These are phyloP conservation scores for Macropodus opercularis DNA, from an alignment of 2,797 vertebrate genomes.

Conservation along the genomic window DNA sequence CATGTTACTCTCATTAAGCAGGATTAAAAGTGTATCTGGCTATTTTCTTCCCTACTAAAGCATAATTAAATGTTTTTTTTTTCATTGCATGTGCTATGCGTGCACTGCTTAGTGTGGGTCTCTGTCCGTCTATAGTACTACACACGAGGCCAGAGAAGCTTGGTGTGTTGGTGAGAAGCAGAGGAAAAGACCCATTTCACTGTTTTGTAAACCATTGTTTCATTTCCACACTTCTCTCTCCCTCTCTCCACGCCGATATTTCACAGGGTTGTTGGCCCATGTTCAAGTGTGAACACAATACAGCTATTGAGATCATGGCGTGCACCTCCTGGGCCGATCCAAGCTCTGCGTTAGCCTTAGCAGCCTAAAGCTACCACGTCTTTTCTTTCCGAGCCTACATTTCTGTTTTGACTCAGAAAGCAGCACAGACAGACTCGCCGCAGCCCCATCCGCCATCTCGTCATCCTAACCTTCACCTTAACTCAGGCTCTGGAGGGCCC, in stretches of 20 bases:
- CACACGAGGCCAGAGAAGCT: conserved; percentile 59
- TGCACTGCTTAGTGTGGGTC: conserved; percentile 44
- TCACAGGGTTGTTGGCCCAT: conserved; percentile 74
- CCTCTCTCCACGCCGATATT: conserved; percentile 73
- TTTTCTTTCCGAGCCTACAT: conserved; percentile 26
- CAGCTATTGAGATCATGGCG: conserved; percentile 77
- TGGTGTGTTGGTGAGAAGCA: conserved; percentile 63
- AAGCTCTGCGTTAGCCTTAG: conserved; percentile 50
- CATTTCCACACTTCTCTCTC: conserved; percentile 75
- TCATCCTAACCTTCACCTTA: conserved; percentile 55
- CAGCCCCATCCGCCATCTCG: conserved; percentile 25
- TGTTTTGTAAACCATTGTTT: conserved; percentile 84
- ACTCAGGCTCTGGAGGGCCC: conserved; percentile 53
- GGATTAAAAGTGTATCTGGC: conserved; percentile 69
- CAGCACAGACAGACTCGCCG: conserved; percentile 10
- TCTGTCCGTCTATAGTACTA: conserved; percentile 16
- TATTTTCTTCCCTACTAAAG: conserved; percentile 56
- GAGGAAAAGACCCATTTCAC: conserved; percentile 77
- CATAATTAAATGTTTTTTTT: conserved; percentile 56
- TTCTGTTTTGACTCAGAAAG: conserved; percentile 36
- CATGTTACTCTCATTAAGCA: conserved; percentile 42
- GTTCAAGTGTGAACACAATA: conserved; percentile 83
- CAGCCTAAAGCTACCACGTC: conserved; percentile 53
- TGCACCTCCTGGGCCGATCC: conserved; percentile 64
- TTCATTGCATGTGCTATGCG: conserved; percentile 46